Conservation (phyloP, 2,797 vertebrate species). For the Melanitta fusca region DNA sequence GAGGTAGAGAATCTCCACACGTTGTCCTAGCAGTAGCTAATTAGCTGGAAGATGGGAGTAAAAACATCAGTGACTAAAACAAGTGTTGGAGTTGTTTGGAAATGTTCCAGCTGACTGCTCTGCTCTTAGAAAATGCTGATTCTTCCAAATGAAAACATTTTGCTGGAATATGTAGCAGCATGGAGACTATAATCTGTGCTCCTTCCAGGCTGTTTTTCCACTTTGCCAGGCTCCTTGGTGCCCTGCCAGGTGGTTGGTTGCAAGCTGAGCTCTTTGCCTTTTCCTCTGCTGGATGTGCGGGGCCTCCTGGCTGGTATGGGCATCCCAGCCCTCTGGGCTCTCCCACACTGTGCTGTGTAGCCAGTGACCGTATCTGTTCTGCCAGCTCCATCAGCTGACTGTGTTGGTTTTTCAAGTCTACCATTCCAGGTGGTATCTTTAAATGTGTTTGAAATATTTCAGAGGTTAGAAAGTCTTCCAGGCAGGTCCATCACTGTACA, state of each 20-base stretch:
- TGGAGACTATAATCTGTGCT: not conserved
- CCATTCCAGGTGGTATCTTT: not conserved
- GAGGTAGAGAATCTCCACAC: not conserved
- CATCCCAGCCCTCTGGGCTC: not conserved
- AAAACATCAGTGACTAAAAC: slow-evolving; percentile 6
- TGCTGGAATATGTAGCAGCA: not conserved
- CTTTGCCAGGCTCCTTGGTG: not conserved
- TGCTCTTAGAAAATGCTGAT: not conserved
- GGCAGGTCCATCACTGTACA: not conserved
- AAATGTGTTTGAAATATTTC: not conserved
- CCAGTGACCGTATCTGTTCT: not conserved
- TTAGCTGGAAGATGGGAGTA: slow-evolving; percentile 34
- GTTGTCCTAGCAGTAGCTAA: slow-evolving; percentile 7
- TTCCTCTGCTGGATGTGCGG: not conserved
- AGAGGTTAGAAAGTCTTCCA: not conserved
- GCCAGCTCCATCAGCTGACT: not conserved
- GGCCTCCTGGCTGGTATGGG: not conserved
- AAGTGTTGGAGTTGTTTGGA: not conserved
- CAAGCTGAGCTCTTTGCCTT: not conserved
- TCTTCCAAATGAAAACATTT: not conserved
- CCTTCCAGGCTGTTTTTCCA: not conserved
- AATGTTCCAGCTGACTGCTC: not conserved
- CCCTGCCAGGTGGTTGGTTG: not conserved
- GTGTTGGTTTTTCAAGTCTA: not conserved
- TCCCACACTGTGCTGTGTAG: not conserved